Evolutionary conservation across 37 sponge, comb jelly and placozoan genomes (phyloP), one percentile per base, ranked within the genome.

Genomic region (Aplysina aerophoba): DNA sequence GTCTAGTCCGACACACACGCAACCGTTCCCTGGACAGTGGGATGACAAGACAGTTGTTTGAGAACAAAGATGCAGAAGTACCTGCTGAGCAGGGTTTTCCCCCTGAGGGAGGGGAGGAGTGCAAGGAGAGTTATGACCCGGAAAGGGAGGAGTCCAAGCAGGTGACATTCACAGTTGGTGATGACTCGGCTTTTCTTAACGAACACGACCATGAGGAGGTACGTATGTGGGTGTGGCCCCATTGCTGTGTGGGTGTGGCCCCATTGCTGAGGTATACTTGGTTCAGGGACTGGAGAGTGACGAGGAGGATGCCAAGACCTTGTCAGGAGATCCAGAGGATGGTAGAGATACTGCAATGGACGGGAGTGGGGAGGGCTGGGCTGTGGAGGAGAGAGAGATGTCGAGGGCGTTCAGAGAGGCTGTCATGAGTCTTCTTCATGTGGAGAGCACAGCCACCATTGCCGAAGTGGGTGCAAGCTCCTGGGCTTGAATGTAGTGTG

Each of bases 21-120:
- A 75, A 75, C 78, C 37, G 78, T 24, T 75, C 78, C 20, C 78
- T 75, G 53, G 78, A 75, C 78, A 75, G 78, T 75, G 54, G 78
- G 3, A 41, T 15, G 4, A 54, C 54, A n/a, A 31, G 54, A 24
- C 33, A 41, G 53, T 15, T 75, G 54, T 34, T 69, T 16, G 71
- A 65, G 63, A 66, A 30, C 2, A 38, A 5, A 24, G 55, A 83
- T 55, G 27, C 28, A 20, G 69, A 83, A 12, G 31, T 20, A 31
- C n/a, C n/a, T n/a, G 35, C 30, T 11, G 34, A 41, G 2, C 33
- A 57, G 28, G 72, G 25, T 40, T 22, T 25, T 13, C 58, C 61
- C 61, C 21, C 73, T 4, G 58, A 53, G 15, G 37, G 57, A 20
- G 82, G 72, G 60, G 73, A 84, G 22, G 86, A 86, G 8, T 20